Evolutionary conservation across 2,113 vertebrate genomes (phyloP).

Genomic region (Uropsilus gracilis): DNA sequence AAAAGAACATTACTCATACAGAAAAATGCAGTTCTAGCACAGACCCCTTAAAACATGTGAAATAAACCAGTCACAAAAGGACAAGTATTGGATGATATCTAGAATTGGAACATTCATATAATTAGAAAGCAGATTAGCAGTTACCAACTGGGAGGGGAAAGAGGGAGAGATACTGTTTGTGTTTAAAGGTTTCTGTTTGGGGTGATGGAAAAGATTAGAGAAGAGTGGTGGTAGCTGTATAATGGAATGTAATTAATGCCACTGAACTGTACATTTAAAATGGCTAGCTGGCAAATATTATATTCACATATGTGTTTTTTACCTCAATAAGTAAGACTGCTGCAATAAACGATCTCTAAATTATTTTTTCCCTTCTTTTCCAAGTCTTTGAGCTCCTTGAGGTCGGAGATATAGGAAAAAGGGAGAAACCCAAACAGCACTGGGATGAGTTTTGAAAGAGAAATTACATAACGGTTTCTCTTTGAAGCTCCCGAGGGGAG

Average conservation of each 20-base stretch:
- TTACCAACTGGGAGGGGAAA: neutral
- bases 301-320: neutral
- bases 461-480: neutral
- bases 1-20: neutral
- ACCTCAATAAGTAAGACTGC: neutral
- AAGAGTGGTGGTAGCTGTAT: neutral
- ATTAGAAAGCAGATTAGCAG: neutral
- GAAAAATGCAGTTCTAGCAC: neutral
- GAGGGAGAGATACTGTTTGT: neutral
- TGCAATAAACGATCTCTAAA: neutral
- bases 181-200: neutral
- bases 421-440: neutral
- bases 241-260: neutral
- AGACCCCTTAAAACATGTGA: neutral
- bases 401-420: neutral
- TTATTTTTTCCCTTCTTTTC: neutral
- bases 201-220: neutral
- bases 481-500: neutral
- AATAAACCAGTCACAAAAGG: neutral
- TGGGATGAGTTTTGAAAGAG: neutral
- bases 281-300: neutral
- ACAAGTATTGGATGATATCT: neutral
- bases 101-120: neutral
- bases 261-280: neutral
- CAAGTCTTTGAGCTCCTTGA: neutral